Conservation (phyloP, 2,113 vertebrate genomes). For the Tychaedon coryphoeus region DNA sequence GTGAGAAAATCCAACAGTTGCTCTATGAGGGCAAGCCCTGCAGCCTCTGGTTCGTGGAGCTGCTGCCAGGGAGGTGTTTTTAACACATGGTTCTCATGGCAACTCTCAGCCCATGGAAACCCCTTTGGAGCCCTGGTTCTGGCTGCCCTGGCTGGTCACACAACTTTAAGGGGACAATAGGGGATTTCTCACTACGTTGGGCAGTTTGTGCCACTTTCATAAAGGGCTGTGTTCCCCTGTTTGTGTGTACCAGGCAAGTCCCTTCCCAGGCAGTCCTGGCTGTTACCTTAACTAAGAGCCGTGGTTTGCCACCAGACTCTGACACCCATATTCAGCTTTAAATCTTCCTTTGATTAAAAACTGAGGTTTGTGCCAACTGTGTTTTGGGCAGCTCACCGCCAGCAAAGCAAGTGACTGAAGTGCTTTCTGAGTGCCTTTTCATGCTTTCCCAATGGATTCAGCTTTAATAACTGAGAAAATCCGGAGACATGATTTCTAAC, state of each 20-base stretch:
- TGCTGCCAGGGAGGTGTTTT: neutral
- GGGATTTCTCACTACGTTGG: neutral
- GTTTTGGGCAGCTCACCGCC: neutral
- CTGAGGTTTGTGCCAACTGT: neutral
- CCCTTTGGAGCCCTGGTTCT: neutral
- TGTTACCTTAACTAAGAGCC: neutral
- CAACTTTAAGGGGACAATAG: neutral
- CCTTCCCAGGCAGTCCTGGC: neutral
- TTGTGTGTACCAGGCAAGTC: no score
- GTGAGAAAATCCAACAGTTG: neutral
- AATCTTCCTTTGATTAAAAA: neutral
- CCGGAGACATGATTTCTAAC: neutral
- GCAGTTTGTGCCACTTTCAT: neutral
- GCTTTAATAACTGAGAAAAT: neutral
- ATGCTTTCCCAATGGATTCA: neutral
- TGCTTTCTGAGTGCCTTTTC: neutral
- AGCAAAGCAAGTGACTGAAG: neutral
- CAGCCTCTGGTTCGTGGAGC: neutral
- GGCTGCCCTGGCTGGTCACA: neutral
- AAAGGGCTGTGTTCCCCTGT: neutral
- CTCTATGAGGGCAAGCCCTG: fast-evolving
- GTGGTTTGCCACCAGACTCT: neutral
- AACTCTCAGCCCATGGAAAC: neutral
- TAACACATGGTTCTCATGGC: neutral
- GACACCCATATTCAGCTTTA: neutral